Base-by-base conservation (phyloP, 2,888 invertebrate genomes). In the Eurois occulta region DNA sequence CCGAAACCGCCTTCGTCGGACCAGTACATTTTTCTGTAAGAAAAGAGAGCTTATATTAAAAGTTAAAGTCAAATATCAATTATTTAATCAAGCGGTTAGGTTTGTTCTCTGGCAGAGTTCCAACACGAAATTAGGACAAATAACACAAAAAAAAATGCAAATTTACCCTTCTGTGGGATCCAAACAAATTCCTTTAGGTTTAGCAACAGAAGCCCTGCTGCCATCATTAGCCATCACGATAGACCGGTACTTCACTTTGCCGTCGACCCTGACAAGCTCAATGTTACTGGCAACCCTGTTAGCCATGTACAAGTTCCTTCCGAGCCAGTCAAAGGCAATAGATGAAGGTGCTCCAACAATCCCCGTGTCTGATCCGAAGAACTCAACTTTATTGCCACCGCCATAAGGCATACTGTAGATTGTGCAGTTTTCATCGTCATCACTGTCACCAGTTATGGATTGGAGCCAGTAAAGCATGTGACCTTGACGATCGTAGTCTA, bases 251-350 rank as follows among this genome's bases (percentile, higher is more conserved):
- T 98, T 98, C 1, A 97, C 97, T 92, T 99, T 98, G 0, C 99
- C 98, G 91, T 99, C 99, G 1, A 99, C 97, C 86, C 98, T 97
- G 0, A 99, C 97, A 2, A 99, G 98, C 95, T 99, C 99, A 84
- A 99, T 98, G 86, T 99, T 99, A 75, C 99, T 98, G 2, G 99
- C 98, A 5, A 98, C 97, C 58, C 98, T 97, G 91, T 99, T 99
- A 43, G 99, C 99, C 93, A 99, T 98, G 93, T 98, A 99, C 55
- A 99, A 94, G 95, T 99, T 99, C 75, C 99, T 97, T 7, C 99
- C 99, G 38, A 99, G 97, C 99, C 99, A 99, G 93, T 99, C 99
- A 91, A 99, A 98, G 0, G 99, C 99, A 62, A 99, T 97, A 0
- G 98, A 98, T 55, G 98, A 98, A 0, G 99, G 99, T 0, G 99